Base-by-base conservation (phyloP, 2,888 invertebrate genomes). In the Arrhopalites spinosus region DNA sequence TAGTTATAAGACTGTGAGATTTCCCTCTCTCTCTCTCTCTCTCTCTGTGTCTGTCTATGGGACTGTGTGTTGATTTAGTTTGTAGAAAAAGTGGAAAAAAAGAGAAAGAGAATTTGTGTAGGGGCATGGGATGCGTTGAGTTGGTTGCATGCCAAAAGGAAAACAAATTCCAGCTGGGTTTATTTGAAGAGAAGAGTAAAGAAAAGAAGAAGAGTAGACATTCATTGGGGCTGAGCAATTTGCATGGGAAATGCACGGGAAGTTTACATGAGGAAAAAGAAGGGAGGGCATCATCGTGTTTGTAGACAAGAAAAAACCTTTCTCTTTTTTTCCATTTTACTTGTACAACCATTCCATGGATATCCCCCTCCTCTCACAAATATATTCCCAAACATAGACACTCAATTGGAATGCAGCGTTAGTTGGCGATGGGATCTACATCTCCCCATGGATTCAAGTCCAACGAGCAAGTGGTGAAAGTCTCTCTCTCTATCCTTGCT, bases 171-270 rank as follows among this genome's bases (percentile, higher is more conserved):
- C 20, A 27, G 59, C 25, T 36, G 1, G 59, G 27, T 59, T 59
- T 59, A 59, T 59, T 59, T 59, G 59, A 59, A 59, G 25, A 23
- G 25, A 25, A 59, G 27, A 25, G 59, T 25, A 27, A 5, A 27
- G 15, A 59, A 11, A 27, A 59, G 8, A 27, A 5, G 59, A 59
- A 17, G 7, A 20, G 25, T 59, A 59, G 27, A 59, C 59, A 59
- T 59, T 59, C 64, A 36, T 64, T 64, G 64, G 27, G 30, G 64
- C 17, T n/a, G 36, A 30, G 64, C 64, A 64, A 36, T 64, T 30
- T 64, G 64, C 64, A 64, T 64, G 64, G 43, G 36, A 59, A 59
- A 59, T 59, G 23, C 59, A n/a, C 23, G 25, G 2, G 15, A 59
- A 59, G 25, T 25, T 3, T 59, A 25, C 25, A 59, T 8, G 25